Evolutionary conservation across 2,888 invertebrate species (phyloP).

Genomic region (Mythimna pallens): DNA sequence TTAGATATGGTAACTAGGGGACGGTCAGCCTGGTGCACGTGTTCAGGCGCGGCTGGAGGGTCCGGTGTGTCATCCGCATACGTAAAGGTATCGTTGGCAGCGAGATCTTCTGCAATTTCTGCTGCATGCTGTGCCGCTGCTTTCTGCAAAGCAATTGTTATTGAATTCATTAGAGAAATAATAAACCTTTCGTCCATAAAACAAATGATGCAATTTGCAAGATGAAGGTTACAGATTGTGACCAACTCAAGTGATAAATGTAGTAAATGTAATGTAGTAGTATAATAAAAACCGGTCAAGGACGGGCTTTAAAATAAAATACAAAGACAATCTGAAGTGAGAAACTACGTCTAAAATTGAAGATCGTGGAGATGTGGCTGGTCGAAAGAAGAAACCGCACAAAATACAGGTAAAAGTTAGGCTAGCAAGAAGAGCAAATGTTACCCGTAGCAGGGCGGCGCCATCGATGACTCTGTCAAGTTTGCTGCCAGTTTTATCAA

Average conservation of each 20-base stretch:
- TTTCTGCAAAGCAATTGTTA: conserved; percentile 72
- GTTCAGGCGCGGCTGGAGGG: neutral
- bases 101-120: conserved; percentile 53
- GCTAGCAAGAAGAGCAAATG: neutral
- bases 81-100: conserved; percentile 52
- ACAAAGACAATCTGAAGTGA: neutral
- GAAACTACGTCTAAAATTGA: too few relatives aligned
- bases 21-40: neutral
- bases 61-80: conserved; percentile 53
- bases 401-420: too few relatives aligned
- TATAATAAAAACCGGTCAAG: neutral
- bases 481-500: conserved; percentile 77
- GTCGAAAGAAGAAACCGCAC: too few relatives aligned
- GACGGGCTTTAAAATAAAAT: too few relatives aligned
- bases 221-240: neutral
- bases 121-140: conserved; percentile 68
- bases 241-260: neutral
- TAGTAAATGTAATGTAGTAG: too few relatives aligned
- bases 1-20: conserved; percentile 10
- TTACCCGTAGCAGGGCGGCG: conserved; percentile 80
- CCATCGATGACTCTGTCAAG: conserved; percentile 83
- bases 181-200: neutral
- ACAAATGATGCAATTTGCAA: neutral
- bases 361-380: too few relatives aligned
- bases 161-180: neutral